Conservation (phyloP, 2,888 invertebrate species). For the Cerastoderma edule region DNA sequence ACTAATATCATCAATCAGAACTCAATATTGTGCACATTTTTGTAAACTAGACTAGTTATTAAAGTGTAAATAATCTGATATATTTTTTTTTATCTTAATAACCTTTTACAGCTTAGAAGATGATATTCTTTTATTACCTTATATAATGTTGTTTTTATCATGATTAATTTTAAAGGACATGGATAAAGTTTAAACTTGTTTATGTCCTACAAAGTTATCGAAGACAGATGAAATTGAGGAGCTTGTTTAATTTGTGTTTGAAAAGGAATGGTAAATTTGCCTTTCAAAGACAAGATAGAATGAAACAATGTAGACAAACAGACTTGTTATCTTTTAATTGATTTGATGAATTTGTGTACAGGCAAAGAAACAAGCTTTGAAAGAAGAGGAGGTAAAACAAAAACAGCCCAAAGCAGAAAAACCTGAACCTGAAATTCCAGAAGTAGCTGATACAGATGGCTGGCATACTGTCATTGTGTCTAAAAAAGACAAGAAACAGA, state of each 20-base stretch:
- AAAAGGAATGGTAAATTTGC: neutral
- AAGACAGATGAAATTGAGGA: neutral
- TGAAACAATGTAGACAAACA: neutral
- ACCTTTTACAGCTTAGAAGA: no score
- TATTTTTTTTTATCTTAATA: no score
- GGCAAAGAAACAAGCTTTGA: slow-evolving; percentile 52
- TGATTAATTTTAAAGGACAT: no score
- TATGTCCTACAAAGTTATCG: neutral
- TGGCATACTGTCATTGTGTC: slow-evolving; percentile 75
- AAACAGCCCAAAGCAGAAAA: slow-evolving; percentile 22
- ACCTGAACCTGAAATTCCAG: slow-evolving; percentile 14
- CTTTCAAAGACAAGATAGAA: neutral
- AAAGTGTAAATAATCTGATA: no score
- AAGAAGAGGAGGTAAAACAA: slow-evolving; percentile 35
- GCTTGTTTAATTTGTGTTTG: no score
- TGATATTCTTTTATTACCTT: no score
- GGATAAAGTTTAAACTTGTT: no score
- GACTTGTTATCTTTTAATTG: slow-evolving; percentile 7
- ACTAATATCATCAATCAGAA: no score
- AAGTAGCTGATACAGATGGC: slow-evolving; percentile 57
- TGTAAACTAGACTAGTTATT: no score
- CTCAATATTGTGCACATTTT: no score
- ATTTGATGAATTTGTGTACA: no score
- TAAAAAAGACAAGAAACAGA: slow-evolving; percentile 72
- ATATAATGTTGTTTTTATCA: no score